These are phyloP conservation scores for Neoniphon sammara DNA, from an alignment of 2,797 vertebrate genomes.

Conservation along the genomic window DNA sequence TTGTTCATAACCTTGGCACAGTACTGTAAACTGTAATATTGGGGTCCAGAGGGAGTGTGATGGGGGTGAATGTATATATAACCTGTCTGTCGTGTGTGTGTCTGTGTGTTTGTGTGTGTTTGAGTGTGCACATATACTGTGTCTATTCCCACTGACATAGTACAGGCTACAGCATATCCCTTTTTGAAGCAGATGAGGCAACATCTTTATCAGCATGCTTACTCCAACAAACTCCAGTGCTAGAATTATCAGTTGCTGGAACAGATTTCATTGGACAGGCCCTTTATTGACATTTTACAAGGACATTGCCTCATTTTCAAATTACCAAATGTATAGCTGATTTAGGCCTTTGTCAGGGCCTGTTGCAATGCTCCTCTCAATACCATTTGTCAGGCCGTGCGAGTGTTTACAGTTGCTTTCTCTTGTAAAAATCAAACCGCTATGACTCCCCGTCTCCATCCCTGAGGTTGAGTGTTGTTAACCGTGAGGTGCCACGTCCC, in stretches of 20 bases:
- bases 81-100: slow-evolving; percentile 24
- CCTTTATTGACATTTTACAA: slow-evolving; percentile 71
- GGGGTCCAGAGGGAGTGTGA: slow-evolving; percentile 36
- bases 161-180: slow-evolving; percentile 26
- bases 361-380: slow-evolving; percentile 27
- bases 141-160: slow-evolving; percentile 51
- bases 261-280: slow-evolving; percentile 57
- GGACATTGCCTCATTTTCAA: slow-evolving; percentile 59
- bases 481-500: slow-evolving; percentile 60
- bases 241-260: slow-evolving; percentile 60
- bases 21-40: slow-evolving; percentile 35
- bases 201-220: slow-evolving; percentile 38
- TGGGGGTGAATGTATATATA: slow-evolving; percentile 10
- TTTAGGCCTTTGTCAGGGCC: slow-evolving; percentile 47
- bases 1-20: slow-evolving; percentile 63
- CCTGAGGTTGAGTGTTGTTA: slow-evolving; percentile 66
- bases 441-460: slow-evolving; percentile 31
- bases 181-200: slow-evolving; percentile 48
- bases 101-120: slow-evolving; percentile 29
- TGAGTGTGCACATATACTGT: slow-evolving; percentile 41
- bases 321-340: slow-evolving; percentile 55
- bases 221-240: slow-evolving; percentile 51
- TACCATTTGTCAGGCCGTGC: slow-evolving; percentile 56
- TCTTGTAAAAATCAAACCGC: slow-evolving; percentile 65
- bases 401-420: slow-evolving; percentile 69